Evolutionary conservation across 2,888 invertebrate species (phyloP), one percentile per base, ranked within the genome.

Genomic region (Neuroscelio doddi): DNA sequence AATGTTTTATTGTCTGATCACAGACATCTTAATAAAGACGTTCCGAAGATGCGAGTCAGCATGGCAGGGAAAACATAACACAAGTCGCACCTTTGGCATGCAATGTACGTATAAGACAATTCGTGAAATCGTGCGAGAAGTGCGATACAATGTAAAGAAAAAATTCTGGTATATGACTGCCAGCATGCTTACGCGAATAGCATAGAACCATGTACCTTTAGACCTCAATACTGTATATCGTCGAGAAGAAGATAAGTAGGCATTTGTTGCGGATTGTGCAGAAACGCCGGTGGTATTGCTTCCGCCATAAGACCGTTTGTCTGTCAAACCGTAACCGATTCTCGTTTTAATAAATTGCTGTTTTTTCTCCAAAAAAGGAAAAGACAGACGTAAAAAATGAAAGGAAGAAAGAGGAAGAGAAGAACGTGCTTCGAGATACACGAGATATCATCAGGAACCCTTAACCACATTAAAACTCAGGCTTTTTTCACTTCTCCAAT

Each of bases 171-270:
- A 45, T 9, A 41, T 36, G 34, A 41, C 38, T 51, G 45, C 44
- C 55, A 27, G 61, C 65, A 65, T 65, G 65, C 65, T 57, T 61
- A 44, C 47, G 51, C 58, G 49, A 57, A 44, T 64, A 57, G 77
- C 76, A 80, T 75, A 75, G 80, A 72, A 79, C 80, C 77, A 79
- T 79, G 76, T 84, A 84, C 84, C 84, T 84, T 84, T 83, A 83
- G 86, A 86, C 86, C 87, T 88, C 87, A 88, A 87, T 88, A 88
- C 86, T 88, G 88, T 86, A 88, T 87, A 84, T 87, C 87, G 86
- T 88, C 88, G 86, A 88, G 87, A 86, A 88, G 86, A 82, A 88
- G 87, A 86, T 88, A 88, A 85, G 88, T 86, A 82, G 87, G 87
- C 86, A 87, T 87, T 85, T 87, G 86, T 80, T 87, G 86, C 78